phyloP scores from a whole-genome alignment of 37 sponge, comb jelly and placozoan genomes.

The Oopsacas minuta region DNA sequence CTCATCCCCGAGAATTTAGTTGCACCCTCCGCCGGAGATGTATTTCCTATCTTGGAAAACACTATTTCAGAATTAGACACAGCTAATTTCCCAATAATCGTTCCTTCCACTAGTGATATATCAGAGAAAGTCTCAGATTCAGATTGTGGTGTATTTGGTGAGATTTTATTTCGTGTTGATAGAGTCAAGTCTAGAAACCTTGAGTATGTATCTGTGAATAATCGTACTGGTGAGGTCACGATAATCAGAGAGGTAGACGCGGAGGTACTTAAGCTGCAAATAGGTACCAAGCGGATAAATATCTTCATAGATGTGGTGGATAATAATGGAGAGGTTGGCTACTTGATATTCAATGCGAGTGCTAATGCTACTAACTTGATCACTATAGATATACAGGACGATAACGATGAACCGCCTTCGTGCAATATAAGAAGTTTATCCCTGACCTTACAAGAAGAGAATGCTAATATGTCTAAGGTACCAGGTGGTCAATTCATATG shows the following conservation, averaged over 20 bases:
- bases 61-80: not conserved
- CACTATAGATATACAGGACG: not conserved
- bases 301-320: not conserved
- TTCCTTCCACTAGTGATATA: not conserved
- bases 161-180: not conserved
- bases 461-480: not conserved
- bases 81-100: not conserved
- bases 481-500: not conserved
- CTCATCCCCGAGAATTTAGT: not conserved
- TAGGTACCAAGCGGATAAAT: not conserved
- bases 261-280: not conserved
- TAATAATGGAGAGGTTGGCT: not conserved
- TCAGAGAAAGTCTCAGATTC: not conserved
- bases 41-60: not conserved
- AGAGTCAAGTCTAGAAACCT: not conserved
- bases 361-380: not conserved
- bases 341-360: not conserved
- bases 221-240: not conserved
- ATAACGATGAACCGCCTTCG: not conserved
- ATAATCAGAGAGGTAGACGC: not conserved
- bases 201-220: not conserved
- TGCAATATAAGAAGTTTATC: not conserved
- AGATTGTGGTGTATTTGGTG: not conserved
- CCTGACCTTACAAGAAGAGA: not conserved
- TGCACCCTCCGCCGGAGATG: not conserved